These are phyloP conservation scores for Clarias batrachus DNA, from an alignment of 2,113 vertebrate species.

Conservation along the genomic window DNA sequence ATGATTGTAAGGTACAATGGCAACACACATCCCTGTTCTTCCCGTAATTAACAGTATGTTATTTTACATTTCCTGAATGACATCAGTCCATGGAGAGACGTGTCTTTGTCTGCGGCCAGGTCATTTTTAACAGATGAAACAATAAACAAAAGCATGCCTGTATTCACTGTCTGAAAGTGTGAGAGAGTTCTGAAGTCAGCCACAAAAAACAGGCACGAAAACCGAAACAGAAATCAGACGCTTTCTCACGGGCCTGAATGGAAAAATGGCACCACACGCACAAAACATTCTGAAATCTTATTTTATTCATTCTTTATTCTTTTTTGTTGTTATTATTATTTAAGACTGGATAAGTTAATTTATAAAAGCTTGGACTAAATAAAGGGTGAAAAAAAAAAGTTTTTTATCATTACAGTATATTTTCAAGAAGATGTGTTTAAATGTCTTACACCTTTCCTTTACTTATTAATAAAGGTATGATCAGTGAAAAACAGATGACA, in stretches of 20 bases:
- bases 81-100: background rate
- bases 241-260: background rate
- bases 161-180: background rate
- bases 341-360: background rate
- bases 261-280: background rate
- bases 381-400: background rate
- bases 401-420: background rate
- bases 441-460: background rate
- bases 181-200: background rate
- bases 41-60: background rate
- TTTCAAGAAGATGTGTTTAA: background rate
- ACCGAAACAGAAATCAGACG: background rate
- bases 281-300: background rate
- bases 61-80: conserved; percentile 2
- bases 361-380: background rate
- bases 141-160: background rate
- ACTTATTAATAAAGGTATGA: background rate
- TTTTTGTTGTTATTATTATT: background rate
- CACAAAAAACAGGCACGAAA: background rate
- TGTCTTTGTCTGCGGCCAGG: background rate
- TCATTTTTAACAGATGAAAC: background rate
- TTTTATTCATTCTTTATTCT: background rate
- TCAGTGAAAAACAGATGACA: background rate
- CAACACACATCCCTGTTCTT: background rate
- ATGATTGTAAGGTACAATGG: background rate